Percentiles rank a stretch among this genome's conserved stretches.
phyloP scores from a whole-genome alignment of 2,888 invertebrate genomes.

The Caenorhabditis panamensis region DNA sequence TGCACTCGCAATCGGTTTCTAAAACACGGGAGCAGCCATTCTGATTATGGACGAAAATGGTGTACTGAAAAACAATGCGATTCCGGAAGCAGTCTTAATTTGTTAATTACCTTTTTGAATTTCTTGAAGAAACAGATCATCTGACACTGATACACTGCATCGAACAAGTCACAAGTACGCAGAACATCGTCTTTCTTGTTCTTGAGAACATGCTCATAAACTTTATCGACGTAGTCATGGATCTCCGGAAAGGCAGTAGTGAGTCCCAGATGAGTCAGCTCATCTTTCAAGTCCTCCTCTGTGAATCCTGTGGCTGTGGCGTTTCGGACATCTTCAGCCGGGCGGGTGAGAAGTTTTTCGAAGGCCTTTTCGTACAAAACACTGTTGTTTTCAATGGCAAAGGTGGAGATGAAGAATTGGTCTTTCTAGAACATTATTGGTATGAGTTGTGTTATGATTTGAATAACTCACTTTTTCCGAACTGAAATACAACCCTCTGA shows the following conservation, averaged over 20 bases:
- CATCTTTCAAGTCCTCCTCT: background rate
- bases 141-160: constrained; percentile 29
- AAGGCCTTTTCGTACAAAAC: too few relatives aligned
- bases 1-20: background rate
- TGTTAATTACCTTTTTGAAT: background rate
- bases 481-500: too few relatives aligned
- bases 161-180: constrained; percentile 25
- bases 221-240: background rate
- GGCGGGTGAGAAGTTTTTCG: too few relatives aligned
- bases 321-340: background rate
- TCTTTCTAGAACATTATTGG: too few relatives aligned
- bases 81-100: background rate
- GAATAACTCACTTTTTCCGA: too few relatives aligned
- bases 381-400: too few relatives aligned
- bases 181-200: background rate
- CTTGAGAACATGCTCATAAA: background rate
- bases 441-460: too few relatives aligned
- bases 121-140: constrained; percentile 5
- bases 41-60: background rate
- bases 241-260: background rate
- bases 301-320: background rate
- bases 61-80: background rate
- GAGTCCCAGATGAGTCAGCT: background rate
- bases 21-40: background rate
- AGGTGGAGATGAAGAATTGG: too few relatives aligned